Percentiles rank a stretch among this genome's conserved stretches.
phyloP scores from a whole-genome alignment of 2,888 invertebrate species.

The Seira musarum region DNA sequence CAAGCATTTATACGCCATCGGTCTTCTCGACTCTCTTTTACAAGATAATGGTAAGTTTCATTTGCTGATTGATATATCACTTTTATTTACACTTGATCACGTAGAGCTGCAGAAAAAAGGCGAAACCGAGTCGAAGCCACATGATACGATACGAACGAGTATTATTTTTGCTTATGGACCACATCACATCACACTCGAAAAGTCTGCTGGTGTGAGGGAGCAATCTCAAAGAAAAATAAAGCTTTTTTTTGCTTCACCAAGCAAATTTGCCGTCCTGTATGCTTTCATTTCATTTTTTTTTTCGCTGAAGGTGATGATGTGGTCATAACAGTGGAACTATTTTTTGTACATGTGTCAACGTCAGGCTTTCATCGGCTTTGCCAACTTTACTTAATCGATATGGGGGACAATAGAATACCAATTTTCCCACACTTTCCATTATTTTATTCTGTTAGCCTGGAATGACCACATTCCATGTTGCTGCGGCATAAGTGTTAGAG shows the following conservation, averaged over 20 bases:
- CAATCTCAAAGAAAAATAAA: not conserved
- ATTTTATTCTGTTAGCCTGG: not conserved
- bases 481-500: too few species aligned
- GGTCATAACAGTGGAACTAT: not conserved
- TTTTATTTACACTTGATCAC: conserved; percentile 10
- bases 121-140: too few species aligned
- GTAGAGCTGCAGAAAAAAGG: not conserved
- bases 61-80: conserved; percentile 29
- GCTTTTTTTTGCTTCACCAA: not conserved
- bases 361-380: not conserved
- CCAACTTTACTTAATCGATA: not conserved
- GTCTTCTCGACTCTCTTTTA: conserved; percentile 70
- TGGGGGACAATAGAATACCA: not conserved
- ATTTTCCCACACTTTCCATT: not conserved
- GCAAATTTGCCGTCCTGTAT: not conserved
- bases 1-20: conserved; percentile 72
- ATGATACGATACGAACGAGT: not conserved
- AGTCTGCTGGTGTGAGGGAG: not conserved
- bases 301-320: not conserved
- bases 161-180: too few species aligned
- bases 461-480: not conserved
- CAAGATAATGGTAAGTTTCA: conserved; percentile 69
- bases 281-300: not conserved
- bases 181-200: not conserved
- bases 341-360: conserved; percentile 28